Conservation (phyloP, 2,888 invertebrate genomes). For the Poecilobothrus nobilitatus region DNA sequence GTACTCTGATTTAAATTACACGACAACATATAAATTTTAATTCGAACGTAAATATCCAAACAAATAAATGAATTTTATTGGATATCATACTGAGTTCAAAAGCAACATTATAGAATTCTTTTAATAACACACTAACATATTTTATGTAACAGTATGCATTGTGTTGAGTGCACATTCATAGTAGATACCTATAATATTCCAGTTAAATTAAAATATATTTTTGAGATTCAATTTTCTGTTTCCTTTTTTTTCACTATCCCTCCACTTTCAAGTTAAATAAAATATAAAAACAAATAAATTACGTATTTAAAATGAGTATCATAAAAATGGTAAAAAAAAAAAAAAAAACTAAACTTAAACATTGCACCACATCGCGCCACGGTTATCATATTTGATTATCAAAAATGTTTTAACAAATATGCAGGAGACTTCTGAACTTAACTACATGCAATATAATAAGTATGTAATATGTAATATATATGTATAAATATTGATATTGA, state of each 20-base stretch:
- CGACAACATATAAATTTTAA: neutral
- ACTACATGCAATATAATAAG: neutral
- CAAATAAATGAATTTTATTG: neutral
- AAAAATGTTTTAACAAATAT: neutral
- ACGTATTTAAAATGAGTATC: neutral
- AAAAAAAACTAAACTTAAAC: neutral
- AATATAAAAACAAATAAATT: neutral
- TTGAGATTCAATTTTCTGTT: neutral
- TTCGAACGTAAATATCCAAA: neutral
- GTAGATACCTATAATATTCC: no score
- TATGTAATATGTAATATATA: no score
- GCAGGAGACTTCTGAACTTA: neutral
- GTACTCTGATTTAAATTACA: no score
- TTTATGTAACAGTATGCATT: neutral
- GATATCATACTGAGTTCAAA: neutral
- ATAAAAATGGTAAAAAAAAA: neutral
- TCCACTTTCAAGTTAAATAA: neutral
- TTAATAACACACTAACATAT: neutral
- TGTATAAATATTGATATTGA: no score
- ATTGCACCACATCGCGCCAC: neutral
- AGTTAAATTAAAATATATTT: no score
- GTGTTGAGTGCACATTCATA: neutral
- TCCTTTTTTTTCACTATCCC: neutral
- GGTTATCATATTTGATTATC: slow-evolving; percentile 1
- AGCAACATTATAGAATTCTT: neutral